These are phyloP conservation scores for Chrysopa pallens DNA, from an alignment of 1,140 invertebrate species.

Conservation along the genomic window DNA sequence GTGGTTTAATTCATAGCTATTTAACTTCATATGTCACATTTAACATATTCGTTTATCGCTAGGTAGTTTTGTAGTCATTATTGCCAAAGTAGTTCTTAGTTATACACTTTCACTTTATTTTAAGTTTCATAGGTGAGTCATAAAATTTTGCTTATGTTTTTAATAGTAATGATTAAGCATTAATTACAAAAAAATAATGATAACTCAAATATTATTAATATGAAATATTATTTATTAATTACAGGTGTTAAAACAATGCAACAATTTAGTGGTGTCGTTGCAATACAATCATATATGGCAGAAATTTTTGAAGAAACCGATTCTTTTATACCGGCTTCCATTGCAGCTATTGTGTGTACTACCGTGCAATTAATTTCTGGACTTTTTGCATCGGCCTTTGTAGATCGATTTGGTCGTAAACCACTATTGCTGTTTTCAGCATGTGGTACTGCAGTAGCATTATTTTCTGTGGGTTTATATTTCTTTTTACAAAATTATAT, in stretches of 20 bases:
- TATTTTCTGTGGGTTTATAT: constrained; percentile 10
- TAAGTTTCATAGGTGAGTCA: too few relatives aligned
- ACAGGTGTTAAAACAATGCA: background rate
- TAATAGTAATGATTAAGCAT: too few relatives aligned
- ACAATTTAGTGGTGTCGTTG: constrained; percentile 16
- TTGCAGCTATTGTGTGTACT: constrained; percentile 14
- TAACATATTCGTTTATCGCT: too few relatives aligned
- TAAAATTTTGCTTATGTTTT: too few relatives aligned
- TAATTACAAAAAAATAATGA: too few relatives aligned
- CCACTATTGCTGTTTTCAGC: constrained; percentile 7
- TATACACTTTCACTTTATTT: too few relatives aligned
- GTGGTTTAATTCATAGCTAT: too few relatives aligned
- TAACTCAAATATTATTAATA: too few relatives aligned
- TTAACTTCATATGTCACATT: too few relatives aligned
- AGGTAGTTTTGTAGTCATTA: too few relatives aligned
- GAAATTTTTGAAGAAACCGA: constrained; percentile 13
- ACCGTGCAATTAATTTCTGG: constrained; percentile 8
- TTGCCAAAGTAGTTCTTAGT: too few relatives aligned
- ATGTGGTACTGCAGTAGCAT: constrained; percentile 6
- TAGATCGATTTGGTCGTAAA: constrained; percentile 10
- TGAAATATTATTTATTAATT: too few relatives aligned
- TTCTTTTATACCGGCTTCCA: constrained; percentile 9
- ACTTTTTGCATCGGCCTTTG: constrained; percentile 8
- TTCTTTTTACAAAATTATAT: constrained; percentile 1
- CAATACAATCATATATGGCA: constrained; percentile 15